Percentiles rank a stretch among this genome's conserved stretches.
phyloP scores from a whole-genome alignment of 2,797 vertebrate genomes.

The Toxotes lorentzi region DNA sequence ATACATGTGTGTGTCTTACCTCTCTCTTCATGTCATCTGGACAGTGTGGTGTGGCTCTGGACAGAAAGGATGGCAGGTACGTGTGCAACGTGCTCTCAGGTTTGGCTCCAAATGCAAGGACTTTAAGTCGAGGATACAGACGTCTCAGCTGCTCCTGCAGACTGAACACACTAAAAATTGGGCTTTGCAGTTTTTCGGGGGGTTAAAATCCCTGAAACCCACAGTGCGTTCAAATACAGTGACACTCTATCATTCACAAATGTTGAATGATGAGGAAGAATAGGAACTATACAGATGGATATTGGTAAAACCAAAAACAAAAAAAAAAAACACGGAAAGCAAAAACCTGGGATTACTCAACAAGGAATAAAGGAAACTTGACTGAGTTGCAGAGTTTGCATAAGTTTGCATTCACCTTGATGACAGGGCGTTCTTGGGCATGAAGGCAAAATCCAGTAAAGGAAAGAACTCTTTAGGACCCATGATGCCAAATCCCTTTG shows the following conservation, averaged over 20 bases:
- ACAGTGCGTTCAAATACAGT: not conserved
- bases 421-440: conserved; percentile 95
- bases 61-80: conserved; percentile 97
- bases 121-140: conserved; percentile 94
- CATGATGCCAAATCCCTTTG: conserved; percentile 96
- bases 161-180: conserved; percentile 73
- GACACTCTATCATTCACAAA: no score
- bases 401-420: conserved; percentile 83
- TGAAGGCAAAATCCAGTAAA: conserved; percentile 96
- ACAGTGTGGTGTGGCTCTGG: conserved; percentile 90
- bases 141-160: conserved; percentile 93
- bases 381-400: not conserved
- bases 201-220: no score
- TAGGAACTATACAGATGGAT: not conserved
- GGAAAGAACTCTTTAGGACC: conserved; percentile 98
- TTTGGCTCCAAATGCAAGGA: conserved; percentile 92
- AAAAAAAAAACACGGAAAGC: not conserved
- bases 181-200: not conserved
- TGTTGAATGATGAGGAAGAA: not conserved
- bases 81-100: conserved; percentile 91
- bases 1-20: conserved; percentile 79
- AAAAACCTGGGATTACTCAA: not conserved
- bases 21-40: conserved; percentile 92
- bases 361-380: not conserved
- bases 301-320: no score